Evolutionary conservation across 2,797 vertebrate genomes (phyloP).

Genomic region (Trichosurus vulpecula): DNA sequence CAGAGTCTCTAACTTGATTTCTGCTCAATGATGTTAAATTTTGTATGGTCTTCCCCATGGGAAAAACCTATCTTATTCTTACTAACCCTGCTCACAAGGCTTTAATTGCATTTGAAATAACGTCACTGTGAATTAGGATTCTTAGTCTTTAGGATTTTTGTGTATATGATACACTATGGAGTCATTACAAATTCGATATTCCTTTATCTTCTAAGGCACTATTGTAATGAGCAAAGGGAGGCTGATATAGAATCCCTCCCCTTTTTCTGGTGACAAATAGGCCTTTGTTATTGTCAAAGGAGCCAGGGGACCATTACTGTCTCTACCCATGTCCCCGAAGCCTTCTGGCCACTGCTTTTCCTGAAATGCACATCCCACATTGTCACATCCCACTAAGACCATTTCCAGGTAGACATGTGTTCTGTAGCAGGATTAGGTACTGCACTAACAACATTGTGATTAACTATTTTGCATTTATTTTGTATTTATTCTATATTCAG

Average conservation of each 20-base stretch:
- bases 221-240: neutral
- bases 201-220: neutral
- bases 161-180: neutral
- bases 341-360: neutral
- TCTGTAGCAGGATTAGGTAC: neutral
- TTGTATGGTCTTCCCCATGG: neutral
- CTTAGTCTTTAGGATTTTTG: neutral
- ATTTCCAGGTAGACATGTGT: neutral
- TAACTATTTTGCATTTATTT: neutral
- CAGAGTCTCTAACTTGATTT: neutral
- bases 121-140: neutral
- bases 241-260: neutral
- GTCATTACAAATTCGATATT: neutral
- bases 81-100: neutral
- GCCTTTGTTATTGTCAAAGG: neutral
- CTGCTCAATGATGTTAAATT: neutral
- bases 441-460: neutral
- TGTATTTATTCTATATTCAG: neutral
- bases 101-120: neutral
- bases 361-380: neutral
- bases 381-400: neutral
- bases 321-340: neutral
- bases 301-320: neutral
- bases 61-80: neutral
- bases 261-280: neutral